These are phyloP conservation scores for Callipepla californica DNA, from an alignment of 2,113 vertebrate species.

Conservation along the genomic window DNA sequence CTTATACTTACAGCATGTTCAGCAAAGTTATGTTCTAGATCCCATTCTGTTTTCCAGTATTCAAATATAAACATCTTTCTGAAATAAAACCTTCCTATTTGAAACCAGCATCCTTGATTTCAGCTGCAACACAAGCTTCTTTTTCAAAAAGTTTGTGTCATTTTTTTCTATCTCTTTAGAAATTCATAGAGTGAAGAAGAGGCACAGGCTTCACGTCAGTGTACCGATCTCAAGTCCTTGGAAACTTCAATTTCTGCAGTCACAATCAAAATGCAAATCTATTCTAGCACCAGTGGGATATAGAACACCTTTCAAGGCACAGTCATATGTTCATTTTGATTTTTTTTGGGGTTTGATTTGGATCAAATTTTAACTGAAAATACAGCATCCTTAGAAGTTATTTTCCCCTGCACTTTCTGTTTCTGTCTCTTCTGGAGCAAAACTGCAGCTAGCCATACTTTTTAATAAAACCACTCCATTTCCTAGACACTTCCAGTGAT, in stretches of 20 bases:
- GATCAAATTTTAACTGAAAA: constrained; percentile 3
- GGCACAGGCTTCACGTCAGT: not conserved
- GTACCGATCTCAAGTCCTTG: not conserved
- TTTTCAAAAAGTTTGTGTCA: not conserved
- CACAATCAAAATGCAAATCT: constrained; percentile 37
- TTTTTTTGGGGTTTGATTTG: not conserved
- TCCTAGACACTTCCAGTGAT: not conserved
- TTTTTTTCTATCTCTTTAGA: not conserved
- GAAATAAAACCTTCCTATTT: not conserved
- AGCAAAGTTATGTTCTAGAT: not conserved
- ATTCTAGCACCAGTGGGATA: not conserved
- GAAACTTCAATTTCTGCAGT: constrained; percentile 5
- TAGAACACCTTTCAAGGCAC: not conserved
- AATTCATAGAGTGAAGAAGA: not conserved
- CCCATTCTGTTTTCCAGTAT: not conserved
- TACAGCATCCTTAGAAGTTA: not conserved
- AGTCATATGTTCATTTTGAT: not conserved
- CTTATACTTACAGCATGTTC: not conserved
- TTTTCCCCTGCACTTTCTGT: not conserved
- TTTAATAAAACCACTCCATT: not conserved
- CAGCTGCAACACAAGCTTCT: not conserved
- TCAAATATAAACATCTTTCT: not conserved
- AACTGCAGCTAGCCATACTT: not conserved
- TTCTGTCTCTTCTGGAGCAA: not conserved
- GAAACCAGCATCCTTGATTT: not conserved